Conservation (phyloP, 2,888 invertebrate genomes). For the Eretmocerus hayati region DNA sequence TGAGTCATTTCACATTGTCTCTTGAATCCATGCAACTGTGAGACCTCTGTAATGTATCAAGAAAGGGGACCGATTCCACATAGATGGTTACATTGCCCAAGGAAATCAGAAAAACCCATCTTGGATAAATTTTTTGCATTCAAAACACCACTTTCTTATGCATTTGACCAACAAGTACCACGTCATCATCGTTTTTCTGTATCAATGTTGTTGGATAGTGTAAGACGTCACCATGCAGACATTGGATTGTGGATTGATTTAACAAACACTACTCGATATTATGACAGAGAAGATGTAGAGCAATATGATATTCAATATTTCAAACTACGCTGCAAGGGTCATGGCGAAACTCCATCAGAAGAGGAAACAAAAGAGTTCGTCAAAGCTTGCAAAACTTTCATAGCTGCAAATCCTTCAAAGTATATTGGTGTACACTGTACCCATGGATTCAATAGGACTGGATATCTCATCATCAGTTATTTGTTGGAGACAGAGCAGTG, state of each 20-base stretch:
- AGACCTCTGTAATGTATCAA: constrained; percentile 21
- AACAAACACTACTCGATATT: constrained; percentile 91
- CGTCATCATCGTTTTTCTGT: constrained; percentile 77
- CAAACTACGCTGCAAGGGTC: constrained; percentile 85
- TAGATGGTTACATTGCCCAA: constrained; percentile 83
- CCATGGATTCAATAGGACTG: constrained; percentile 97
- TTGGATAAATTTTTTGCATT: constrained; percentile 84
- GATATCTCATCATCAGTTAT: constrained; percentile 88
- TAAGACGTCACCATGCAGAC: constrained; percentile 73
- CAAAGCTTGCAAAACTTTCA: constrained; percentile 69
- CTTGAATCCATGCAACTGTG: too few relatives aligned
- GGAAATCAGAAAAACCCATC: constrained; percentile 67
- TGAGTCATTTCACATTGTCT: too few relatives aligned
- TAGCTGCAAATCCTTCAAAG: constrained; percentile 71
- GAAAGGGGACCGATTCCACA: constrained; percentile 70
- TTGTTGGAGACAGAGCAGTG: constrained; percentile 79
- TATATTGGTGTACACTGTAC: constrained; percentile 81
- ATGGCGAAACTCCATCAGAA: constrained; percentile 81
- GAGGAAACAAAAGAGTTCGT: constrained; percentile 85
- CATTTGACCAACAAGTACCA: constrained; percentile 80
- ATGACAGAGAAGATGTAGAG: constrained; percentile 72
- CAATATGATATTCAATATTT: constrained; percentile 62
- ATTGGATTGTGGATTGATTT: constrained; percentile 95
- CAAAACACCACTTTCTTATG: constrained; percentile 82
- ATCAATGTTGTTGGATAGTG: constrained; percentile 75